Percentiles rank a stretch among this genome's conserved stretches.
Evolutionary conservation across 1,140 invertebrate genomes (phyloP).

Genomic region (Pygmarrhopalites habei): DNA sequence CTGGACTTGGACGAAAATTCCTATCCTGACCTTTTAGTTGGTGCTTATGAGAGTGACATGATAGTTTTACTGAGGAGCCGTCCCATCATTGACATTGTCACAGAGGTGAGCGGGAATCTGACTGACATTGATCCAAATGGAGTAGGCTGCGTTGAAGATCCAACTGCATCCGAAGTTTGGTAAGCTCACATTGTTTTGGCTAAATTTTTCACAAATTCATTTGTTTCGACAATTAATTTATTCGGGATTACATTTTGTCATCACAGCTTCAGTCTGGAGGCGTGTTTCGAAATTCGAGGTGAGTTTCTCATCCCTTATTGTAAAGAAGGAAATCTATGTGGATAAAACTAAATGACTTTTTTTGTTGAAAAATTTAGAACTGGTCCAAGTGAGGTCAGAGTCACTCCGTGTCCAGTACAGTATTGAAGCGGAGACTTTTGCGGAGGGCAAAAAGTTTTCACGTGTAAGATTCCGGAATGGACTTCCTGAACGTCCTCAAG

Average conservation of each 20-base stretch:
- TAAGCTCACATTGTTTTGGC: constrained; percentile 42
- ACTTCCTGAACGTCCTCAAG: constrained; percentile 44
- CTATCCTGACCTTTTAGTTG: constrained; percentile 84
- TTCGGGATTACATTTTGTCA: background rate
- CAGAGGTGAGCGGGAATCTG: constrained; percentile 53
- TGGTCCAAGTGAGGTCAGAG: constrained; percentile 50
- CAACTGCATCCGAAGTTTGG: constrained; percentile 64
- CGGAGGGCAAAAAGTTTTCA: constrained; percentile 67
- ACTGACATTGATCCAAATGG: constrained; percentile 72
- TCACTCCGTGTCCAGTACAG: constrained; percentile 56
- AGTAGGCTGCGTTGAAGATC: constrained; percentile 60
- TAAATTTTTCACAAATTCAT: background rate
- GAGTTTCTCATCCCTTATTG: constrained; percentile 38
- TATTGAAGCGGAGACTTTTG: constrained; percentile 76
- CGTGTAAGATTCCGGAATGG: constrained; percentile 64
- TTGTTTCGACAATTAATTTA: background rate
- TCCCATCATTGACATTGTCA: constrained; percentile 75
- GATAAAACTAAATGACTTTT: too few species aligned
- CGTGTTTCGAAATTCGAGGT: constrained; percentile 72
- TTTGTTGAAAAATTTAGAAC: too few species aligned
- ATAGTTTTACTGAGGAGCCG: constrained; percentile 66
- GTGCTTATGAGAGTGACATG: constrained; percentile 73
- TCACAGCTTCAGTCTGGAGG: constrained; percentile 71
- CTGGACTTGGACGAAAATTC: constrained; percentile 84
- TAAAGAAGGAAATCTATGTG: too few species aligned